Percentiles rank a stretch among this genome's conserved stretches.
phyloP scores from a whole-genome alignment of 2,113 vertebrate species.

The Potamarius usumacintae region DNA sequence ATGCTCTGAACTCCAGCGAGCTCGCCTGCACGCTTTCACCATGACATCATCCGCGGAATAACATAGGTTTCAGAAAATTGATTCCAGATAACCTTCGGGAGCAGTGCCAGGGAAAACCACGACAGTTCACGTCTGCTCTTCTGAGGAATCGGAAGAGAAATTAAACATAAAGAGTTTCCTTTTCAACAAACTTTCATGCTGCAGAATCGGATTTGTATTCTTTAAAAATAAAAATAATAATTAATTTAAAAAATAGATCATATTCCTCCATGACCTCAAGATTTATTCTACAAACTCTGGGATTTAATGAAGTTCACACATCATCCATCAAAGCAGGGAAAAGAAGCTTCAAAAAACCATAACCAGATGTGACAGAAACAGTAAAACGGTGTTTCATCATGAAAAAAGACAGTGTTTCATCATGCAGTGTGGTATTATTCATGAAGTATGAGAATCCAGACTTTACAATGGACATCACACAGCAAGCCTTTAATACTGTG shows the following conservation, averaged over 20 bases:
- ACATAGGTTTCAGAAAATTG: slow-evolving; percentile 56
- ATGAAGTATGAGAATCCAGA: slow-evolving; percentile 5
- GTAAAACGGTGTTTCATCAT: slow-evolving; percentile 17
- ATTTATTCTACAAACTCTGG: slow-evolving; percentile 5
- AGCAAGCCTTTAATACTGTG: not conserved
- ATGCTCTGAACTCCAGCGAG: slow-evolving; percentile 44
- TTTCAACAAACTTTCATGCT: not conserved
- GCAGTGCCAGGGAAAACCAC: slow-evolving; percentile 39
- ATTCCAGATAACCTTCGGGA: slow-evolving; percentile 53
- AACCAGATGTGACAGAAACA: not conserved
- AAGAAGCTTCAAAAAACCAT: not conserved
- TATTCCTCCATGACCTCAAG: not conserved
- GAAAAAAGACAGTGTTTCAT: slow-evolving; percentile 26
- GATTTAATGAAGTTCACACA: slow-evolving; percentile 17
- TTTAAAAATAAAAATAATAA: not conserved
- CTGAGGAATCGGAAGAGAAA: slow-evolving; percentile 39
- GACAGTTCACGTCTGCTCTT: slow-evolving; percentile 39
- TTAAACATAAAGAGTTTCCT: slow-evolving; percentile 37
- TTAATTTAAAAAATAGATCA: not conserved
- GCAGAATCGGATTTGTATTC: not conserved
- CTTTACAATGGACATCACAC: slow-evolving; percentile 19
- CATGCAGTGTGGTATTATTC: slow-evolving; percentile 27
- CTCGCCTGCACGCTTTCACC: slow-evolving; percentile 41
- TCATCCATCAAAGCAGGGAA: not conserved
- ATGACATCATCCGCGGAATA: slow-evolving; percentile 55